Evolutionary conservation across 2,888 invertebrate species (phyloP), one percentile per base, ranked within the genome.

Genomic region (Drosophila maculinotata): DNA sequence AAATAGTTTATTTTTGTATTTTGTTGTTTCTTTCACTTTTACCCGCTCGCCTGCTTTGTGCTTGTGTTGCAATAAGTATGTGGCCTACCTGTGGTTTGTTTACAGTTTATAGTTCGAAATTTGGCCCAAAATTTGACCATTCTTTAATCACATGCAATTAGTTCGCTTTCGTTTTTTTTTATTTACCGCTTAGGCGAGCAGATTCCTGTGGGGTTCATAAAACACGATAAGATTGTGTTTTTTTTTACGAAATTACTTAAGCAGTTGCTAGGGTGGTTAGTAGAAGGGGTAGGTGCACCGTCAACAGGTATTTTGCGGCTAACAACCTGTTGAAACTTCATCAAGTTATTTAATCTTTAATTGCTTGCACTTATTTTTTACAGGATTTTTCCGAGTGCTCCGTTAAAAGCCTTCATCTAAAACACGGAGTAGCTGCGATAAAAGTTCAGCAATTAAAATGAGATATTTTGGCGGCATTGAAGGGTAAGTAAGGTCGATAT

Each of bases 401-500:
- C 17, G 4, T 38, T 33, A 36, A 36, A 36, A 36, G 17, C 38
- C 30, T 30, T 53, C 12, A 39, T 25, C 9, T 15, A n/a, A 25
- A 28, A 36, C 7, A 28, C 42, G 47, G 14, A 30, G 58, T 20
- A 47, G 41, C 39, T 36, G 48, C 36, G 15, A 15, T 25, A 30
- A 38, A 65, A 70, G 25, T 33, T 41, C 10, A 54, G 31, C 48
- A 48, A 35, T 28, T 36, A 62, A 48, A 72, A 90, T 90, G 90
- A 84, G 67, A 72, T 90, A 86, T 76, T 90, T 90, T 56, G 90
- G 90, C 38, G 90, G 90, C 41, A 78, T 90, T 75, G 90, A 90
- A 79, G 90, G 90, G 90, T 90, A 79, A 87, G 89, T 80, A 36
- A 67, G 54, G 59, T 60, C 31, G 59, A 39, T 62, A 68, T 15